Evolutionary conservation across 2,888 invertebrate species (phyloP), one percentile per base, ranked within the genome.

Genomic region (Holacanthella duospinosa): DNA sequence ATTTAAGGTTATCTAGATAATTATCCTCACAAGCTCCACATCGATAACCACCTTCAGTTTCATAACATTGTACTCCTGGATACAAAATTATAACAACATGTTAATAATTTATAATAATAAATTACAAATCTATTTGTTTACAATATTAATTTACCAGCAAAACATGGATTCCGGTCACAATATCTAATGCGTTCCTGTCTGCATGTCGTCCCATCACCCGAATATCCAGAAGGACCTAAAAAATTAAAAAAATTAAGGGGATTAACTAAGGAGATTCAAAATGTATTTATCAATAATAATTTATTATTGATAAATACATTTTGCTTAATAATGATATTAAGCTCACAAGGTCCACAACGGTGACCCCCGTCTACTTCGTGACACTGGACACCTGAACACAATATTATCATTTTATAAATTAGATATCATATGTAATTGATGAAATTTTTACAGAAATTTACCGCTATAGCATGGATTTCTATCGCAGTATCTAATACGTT

Each of bases 381-480:
- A 25, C 59, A 59, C 9, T 2, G 3, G 6, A 60, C 54, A 16
- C 84, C 85, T 73, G 82, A 80, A n/a, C n/a, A n/a, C n/a, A n/a
- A n/a, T n/a, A n/a, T n/a, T n/a, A n/a, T n/a, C n/a, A n/a, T n/a
- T n/a, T n/a, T n/a, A n/a, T n/a, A n/a, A n/a, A n/a, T n/a, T n/a
- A n/a, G n/a, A n/a, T n/a, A n/a, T n/a, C n/a, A n/a, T n/a, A n/a
- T n/a, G n/a, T n/a, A n/a, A n/a, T n/a, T n/a, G n/a, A n/a, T n/a
- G n/a, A n/a, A n/a, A n/a, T n/a, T n/a, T n/a, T n/a, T n/a, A n/a
- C n/a, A n/a, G n/a, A n/a, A n/a, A n/a, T n/a, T n/a, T n/a, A n/a
- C n/a, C n/a, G n/a, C n/a, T n/a, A 75, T 82, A 85, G 75, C 94
- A 94, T 0, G 88, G 87, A 68, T 82, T 81, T 61, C 80, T 80